These are phyloP conservation scores for Cyphomyrus plagiostoma DNA, from an alignment of 2,113 vertebrate genomes.

Conservation along the genomic window DNA sequence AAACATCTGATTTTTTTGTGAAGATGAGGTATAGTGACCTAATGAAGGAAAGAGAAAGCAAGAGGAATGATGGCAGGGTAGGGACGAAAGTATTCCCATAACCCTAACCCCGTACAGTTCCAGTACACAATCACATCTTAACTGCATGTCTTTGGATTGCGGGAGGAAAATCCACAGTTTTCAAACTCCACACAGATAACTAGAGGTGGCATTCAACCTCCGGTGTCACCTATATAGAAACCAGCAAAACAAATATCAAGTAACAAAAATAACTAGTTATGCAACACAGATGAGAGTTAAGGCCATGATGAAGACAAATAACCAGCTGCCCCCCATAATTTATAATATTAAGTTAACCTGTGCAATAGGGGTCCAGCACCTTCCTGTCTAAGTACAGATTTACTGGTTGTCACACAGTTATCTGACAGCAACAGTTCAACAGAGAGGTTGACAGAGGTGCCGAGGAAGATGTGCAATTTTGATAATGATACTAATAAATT, in stretches of 20 bases:
- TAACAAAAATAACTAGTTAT: background rate
- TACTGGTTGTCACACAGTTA: background rate
- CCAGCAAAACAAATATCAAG: background rate
- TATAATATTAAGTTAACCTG: background rate
- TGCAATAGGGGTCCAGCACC: background rate
- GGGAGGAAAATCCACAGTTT: background rate
- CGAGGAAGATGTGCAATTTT: background rate
- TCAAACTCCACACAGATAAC: background rate
- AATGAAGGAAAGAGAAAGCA: background rate
- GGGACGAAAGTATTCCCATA: background rate
- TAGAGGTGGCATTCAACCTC: background rate
- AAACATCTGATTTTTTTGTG: background rate
- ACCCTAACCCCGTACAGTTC: background rate
- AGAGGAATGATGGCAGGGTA: background rate
- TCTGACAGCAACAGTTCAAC: background rate
- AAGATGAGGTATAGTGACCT: background rate
- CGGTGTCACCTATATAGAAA: background rate
- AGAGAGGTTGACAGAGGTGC: background rate
- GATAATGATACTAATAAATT: constrained; percentile 22
- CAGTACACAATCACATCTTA: background rate
- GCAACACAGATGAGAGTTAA: background rate
- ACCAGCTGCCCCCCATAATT: background rate
- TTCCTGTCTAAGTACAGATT: background rate
- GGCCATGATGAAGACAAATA: background rate
- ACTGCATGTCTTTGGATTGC: background rate